Evolutionary conservation across 1,140 invertebrate genomes (phyloP), one percentile per base, ranked within the genome.

Genomic region (Panagrolaimus sp.): DNA sequence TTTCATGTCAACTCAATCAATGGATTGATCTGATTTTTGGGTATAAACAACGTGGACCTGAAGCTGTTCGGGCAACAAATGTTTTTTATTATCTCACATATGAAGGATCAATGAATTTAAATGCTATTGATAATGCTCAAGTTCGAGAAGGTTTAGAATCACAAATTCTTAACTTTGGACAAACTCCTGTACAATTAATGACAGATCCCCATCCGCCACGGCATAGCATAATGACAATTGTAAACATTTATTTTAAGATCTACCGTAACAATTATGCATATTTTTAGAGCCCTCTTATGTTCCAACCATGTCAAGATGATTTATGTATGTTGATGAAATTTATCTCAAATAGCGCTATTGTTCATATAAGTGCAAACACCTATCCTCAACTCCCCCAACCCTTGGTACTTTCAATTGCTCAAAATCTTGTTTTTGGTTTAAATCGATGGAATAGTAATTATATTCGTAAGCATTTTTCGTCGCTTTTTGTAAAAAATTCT

Each of bases 11-110:
- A 86, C 88, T 99, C 67, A 96, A 99, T 83, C 94, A 98, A 84
- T 99, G 96, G 96, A 98, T 99, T 76, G 96, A 99, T 86, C 87
- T 99, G 63, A 96, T 98, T 79, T 99, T 98, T 85, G 96, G 96
- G 64, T 99, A 98, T 84, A 98, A 98, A 85, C 96, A 99, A 84
- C 89, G 91, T 88, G 94, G 91, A 43, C 94, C 96, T 1, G 96
- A 98, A 87, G 96, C 96, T 6, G 89, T 80, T n/a, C 86, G 94
- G 69, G 92, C 94, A 0, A 95, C 93, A 1, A 99, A 99, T 86
- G 93, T 98, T 4, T 99, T 98, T 86, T 98, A 98, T 84, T 98
- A 98, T 85, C 87, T 99, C 17, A 98, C 96, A 0, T 99, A 98
- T 84, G 96, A 99, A 85, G 95, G 95, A 44, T 94, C 90, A 79